These are phyloP conservation scores for Tachysurus vachellii DNA, from an alignment of 2,113 vertebrate species.

Conservation along the genomic window DNA sequence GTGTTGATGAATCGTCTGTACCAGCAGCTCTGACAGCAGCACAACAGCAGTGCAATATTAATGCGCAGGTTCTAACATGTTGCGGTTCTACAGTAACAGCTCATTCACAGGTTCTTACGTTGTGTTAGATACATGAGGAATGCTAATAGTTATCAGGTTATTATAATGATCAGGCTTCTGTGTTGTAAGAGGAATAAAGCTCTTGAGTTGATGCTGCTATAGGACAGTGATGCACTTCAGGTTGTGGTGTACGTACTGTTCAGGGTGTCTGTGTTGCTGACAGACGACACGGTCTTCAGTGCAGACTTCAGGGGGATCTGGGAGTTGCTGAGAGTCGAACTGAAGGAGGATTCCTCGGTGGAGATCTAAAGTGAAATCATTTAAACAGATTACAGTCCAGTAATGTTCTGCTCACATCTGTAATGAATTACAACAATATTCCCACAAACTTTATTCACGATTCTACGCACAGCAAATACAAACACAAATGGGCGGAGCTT, in stretches of 20 bases:
- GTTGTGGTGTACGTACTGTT: constrained; percentile 69
- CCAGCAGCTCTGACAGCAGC: background rate
- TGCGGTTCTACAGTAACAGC: background rate
- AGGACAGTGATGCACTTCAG: background rate
- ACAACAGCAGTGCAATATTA: background rate
- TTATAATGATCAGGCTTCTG: too few species aligned
- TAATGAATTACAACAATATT: background rate
- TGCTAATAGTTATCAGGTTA: background rate
- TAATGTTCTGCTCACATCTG: background rate
- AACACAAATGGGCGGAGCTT: background rate
- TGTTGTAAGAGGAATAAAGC: background rate
- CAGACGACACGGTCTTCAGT: constrained; percentile 80
- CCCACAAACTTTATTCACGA: background rate
- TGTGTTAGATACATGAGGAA: background rate
- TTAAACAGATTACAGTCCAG: background rate
- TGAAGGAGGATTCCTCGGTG: constrained; percentile 81
- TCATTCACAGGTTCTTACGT: background rate
- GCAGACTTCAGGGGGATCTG: constrained; percentile 91
- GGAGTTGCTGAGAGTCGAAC: constrained; percentile 66
- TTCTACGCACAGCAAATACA: background rate
- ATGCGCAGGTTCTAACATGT: background rate
- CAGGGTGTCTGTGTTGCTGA: constrained; percentile 71
- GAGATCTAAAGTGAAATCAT: constrained; percentile 70
- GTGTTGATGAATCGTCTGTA: background rate
- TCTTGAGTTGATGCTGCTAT: background rate